Base-by-base conservation (phyloP, 2,888 invertebrate species). In the Creontiades dilutus region DNA sequence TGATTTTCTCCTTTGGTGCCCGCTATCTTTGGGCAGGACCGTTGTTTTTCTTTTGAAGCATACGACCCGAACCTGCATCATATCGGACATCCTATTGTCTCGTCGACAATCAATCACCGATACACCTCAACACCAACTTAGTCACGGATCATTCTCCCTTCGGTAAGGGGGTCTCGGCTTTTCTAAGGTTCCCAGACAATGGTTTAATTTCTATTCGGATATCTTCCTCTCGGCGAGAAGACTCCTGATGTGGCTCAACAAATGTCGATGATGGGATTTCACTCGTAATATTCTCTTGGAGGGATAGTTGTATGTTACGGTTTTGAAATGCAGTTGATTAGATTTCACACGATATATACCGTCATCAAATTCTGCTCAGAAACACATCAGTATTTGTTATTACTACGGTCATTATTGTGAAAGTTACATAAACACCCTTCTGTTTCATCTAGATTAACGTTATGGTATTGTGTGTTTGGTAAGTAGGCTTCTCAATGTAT, bases 91-190 rank as follows among this genome's bases (percentile, higher is more conserved):
- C 19, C 78, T 78, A 52, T 82, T 82, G 82, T 82, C 55, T 82
- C 46, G 55, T 11, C 57, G 0, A 85, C 85, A 61, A 85, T 85
- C 85, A 85, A 85, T 85, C 85, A 85, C 61, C 37, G 61, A 37
- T 61, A 61, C 85, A 27, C 68, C 14, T 85, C 85, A 61, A 61
- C 52, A 46, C 23, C 85, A 27, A 52, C 28, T 85, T 85, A 61
- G 85, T 85, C 85, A 85, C 85, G 85, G 85, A 85, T 85, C 57
- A 48, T 82, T 82, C 48, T 28, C 55, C 19, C 46, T 47, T 46
- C 46, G 37, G 46, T 11, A 28, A 14, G 9, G 16, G 78, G 19
- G 13, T n/a, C n/a, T n/a, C n/a, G n/a, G n/a, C n/a, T n/a, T n/a
- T 37, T 19, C n/a, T 78, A 46, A 19, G 76, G n/a, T 37, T 78